Evolutionary conservation across 2,888 invertebrate species (phyloP).

Genomic region (Lumbricus terrestris): DNA sequence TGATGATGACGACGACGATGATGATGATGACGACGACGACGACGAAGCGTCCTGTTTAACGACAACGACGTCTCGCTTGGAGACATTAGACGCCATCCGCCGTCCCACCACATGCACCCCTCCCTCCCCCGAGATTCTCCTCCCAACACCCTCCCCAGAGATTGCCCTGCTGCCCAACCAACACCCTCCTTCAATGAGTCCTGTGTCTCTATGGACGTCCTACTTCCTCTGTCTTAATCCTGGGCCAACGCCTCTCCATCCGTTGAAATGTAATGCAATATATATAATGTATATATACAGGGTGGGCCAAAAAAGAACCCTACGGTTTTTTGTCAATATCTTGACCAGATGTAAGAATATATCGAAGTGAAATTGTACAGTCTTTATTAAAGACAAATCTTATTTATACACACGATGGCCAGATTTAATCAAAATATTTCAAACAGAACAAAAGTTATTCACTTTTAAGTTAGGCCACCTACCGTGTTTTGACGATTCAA

Average conservation of each 20-base stretch:
- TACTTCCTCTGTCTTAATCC: background rate
- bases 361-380: too few relatives aligned
- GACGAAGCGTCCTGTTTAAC: background rate
- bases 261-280: background rate
- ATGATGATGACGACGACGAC: background rate
- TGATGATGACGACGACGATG: background rate
- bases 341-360: too few relatives aligned
- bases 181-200: background rate
- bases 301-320: too few relatives aligned
- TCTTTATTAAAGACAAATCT: too few relatives aligned
- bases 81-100: background rate
- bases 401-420: too few relatives aligned
- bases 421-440: too few relatives aligned
- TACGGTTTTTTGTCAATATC: too few relatives aligned
- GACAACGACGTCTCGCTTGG: background rate
- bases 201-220: background rate
- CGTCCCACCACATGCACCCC: background rate
- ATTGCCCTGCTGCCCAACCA: too few relatives aligned
- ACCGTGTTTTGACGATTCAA: too few relatives aligned
- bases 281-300: too few relatives aligned
- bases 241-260: background rate
- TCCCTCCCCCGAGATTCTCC: background rate
- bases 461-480: too few relatives aligned
- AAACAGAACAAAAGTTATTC: too few relatives aligned
- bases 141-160: background rate